These are phyloP conservation scores for Sitophilus oryzae DNA, from an alignment of 1,140 invertebrate genomes.

Conservation along the genomic window DNA sequence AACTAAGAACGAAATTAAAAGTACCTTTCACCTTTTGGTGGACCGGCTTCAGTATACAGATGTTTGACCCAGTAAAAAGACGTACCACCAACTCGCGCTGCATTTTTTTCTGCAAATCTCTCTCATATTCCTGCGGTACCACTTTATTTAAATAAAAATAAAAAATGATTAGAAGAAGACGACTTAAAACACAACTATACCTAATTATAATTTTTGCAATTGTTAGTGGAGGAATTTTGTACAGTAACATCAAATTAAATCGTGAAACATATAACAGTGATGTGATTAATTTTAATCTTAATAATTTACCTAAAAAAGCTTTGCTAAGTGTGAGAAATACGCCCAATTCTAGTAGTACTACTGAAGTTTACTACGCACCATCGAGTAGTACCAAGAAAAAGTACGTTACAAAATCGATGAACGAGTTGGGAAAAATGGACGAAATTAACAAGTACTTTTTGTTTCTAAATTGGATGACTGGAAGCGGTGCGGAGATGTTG, in stretches of 20 bases:
- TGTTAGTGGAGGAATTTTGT: background rate
- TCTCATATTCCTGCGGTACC: too few species aligned
- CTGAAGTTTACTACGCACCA: background rate
- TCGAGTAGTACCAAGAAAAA: constrained; percentile 1
- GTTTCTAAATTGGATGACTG: constrained; percentile 60
- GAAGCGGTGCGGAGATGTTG: constrained; percentile 59
- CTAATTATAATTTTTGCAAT: constrained; percentile 4
- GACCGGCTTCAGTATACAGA: constrained; percentile 18
- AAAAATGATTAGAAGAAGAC: constrained; percentile 3
- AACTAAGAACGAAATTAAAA: too few species aligned
- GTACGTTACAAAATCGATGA: constrained; percentile 51
- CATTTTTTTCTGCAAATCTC: too few species aligned
- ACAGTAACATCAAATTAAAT: background rate
- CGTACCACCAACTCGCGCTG: constrained; percentile 15
- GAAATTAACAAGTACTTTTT: constrained; percentile 51
- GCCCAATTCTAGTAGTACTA: background rate
- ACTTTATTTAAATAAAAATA: too few species aligned
- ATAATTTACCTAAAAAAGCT: constrained; percentile 11
- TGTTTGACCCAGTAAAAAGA: constrained; percentile 20
- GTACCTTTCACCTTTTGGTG: constrained; percentile 22
- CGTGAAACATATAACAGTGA: too few species aligned
- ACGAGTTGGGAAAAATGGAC: constrained; percentile 47
- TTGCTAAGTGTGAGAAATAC: constrained; percentile 10
- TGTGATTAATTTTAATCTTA: too few species aligned
- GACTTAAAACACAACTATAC: background rate